Evolutionary conservation across 2,888 invertebrate species (phyloP), one percentile per base, ranked within the genome.

Genomic region (Acrobasis repandana): DNA sequence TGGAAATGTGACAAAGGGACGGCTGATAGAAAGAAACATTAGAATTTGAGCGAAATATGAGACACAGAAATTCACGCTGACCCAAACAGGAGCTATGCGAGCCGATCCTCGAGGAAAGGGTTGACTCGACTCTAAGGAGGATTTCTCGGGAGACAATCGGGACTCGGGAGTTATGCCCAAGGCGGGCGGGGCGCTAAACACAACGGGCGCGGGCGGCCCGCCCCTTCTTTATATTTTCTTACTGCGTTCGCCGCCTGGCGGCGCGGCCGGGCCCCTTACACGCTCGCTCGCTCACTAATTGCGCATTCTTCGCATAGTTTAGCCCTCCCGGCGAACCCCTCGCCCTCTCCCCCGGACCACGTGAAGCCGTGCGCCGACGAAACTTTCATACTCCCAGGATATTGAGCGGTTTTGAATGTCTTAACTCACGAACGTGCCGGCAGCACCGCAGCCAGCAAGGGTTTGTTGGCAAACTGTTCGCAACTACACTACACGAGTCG

Each of bases 301-400:
- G 96, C 96, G 96, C 96, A 97, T 97, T 97, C 97, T 96, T 97
- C 96, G 96, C 96, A 97, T 97, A 97, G 96, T 97, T 97, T 96
- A 95, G 95, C 94, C 94, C 95, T 94, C 94, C 93, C 90, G 90
- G 89, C 93, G 90, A 82, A 83, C 93, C 93, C 93, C 88, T 85
- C 91, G 86, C 89, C 86, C 80, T 87, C 90, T 80, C 87, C 84
- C 88, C 89, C 86, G 88, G 90, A 91, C 89, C 91, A 90, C 89
- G 88, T 91, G 90, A 91, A 91, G 86, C 90, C 89, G 90, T 89
- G 90, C 88, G 88, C 89, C 88, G 87, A 85, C 88, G 86, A 91
- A 92, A 92, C 88, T 92, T 92, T 91, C 92, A 88, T 90, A 88
- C 90, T 88, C 83, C 82, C 88, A 85, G 88, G 90, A 90, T 92